Conservation (phyloP, 2,888 invertebrate species). For the Diaprepes abbreviatus region DNA sequence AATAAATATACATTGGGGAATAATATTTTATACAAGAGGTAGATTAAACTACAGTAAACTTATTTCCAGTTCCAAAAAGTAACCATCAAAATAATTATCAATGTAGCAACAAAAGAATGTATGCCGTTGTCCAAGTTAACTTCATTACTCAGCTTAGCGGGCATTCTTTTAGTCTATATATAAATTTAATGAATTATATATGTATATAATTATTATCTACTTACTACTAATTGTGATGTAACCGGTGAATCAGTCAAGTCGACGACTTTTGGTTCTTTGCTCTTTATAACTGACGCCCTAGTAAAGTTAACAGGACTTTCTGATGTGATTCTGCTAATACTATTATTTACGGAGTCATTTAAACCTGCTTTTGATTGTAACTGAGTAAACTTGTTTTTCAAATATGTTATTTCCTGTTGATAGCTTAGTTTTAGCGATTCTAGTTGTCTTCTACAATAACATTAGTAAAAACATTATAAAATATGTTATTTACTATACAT, state of each 20-base stretch:
- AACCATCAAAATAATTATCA: no score
- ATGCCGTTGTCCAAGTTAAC: no score
- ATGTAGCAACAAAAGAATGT: no score
- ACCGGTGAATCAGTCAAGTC: constrained; percentile 25
- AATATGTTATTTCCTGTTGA: constrained; percentile 55
- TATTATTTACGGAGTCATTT: constrained; percentile 51
- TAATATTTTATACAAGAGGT: no score
- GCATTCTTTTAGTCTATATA: no score
- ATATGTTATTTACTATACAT: no score
- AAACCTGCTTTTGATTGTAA: constrained; percentile 45
- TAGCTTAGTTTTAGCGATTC: constrained; percentile 52
- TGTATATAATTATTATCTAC: constrained; percentile 5
- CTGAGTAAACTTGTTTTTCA: constrained; percentile 58
- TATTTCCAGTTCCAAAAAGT: no score
- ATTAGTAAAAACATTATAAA: no score
- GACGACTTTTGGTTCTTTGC: neutral
- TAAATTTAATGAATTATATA: no score
- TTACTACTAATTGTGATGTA: constrained; percentile 57
- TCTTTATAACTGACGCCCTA: constrained; percentile 34
- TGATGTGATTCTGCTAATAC: constrained; percentile 55
- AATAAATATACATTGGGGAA: no score
- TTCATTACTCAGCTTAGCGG: no score
- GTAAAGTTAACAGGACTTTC: constrained; percentile 60
- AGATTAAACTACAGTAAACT: no score
- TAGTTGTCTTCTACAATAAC: constrained; percentile 51